These are phyloP conservation scores for Eupithecia exiguata DNA, from an alignment of 2,888 invertebrate genomes.

Conservation along the genomic window DNA sequence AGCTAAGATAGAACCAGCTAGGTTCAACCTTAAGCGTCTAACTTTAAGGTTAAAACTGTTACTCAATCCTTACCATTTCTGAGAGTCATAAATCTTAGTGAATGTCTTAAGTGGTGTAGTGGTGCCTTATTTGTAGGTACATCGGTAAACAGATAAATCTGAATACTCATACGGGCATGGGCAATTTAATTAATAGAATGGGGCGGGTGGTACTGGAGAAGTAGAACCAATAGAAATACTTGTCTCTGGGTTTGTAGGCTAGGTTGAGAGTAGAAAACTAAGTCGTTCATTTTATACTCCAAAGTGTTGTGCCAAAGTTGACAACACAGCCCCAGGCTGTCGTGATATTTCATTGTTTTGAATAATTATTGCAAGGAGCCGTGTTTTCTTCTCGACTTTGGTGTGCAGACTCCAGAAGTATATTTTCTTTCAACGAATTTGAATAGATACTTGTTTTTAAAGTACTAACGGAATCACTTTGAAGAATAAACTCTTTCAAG, in stretches of 20 bases:
- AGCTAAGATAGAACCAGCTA: conserved; percentile 44
- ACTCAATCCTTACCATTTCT: conserved; percentile 47
- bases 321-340: too few relatives aligned
- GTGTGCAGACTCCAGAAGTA: too few relatives aligned
- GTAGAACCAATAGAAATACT: conserved; percentile 1
- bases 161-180: conserved; percentile 44
- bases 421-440: too few relatives aligned
- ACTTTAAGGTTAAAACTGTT: conserved; percentile 46
- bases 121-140: conserved; percentile 55
- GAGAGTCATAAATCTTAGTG: conserved; percentile 58
- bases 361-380: neutral
- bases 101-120: conserved; percentile 62
- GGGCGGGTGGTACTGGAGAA: conserved; percentile 26
- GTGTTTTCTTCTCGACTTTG: neutral
- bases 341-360: neutral
- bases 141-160: conserved; percentile 53
- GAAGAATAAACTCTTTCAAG: too few relatives aligned
- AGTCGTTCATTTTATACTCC: neutral
- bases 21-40: conserved; percentile 48
- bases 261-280: neutral
- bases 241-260: neutral
- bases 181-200: conserved; percentile 47
- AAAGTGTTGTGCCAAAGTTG: neutral
- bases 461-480: too few relatives aligned
- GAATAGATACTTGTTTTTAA: too few relatives aligned